Percentiles rank a stretch among this genome's conserved stretches.
These are phyloP conservation scores for Coregonus suidteri DNA, from an alignment of 2,797 vertebrate species.

Conservation along the genomic window DNA sequence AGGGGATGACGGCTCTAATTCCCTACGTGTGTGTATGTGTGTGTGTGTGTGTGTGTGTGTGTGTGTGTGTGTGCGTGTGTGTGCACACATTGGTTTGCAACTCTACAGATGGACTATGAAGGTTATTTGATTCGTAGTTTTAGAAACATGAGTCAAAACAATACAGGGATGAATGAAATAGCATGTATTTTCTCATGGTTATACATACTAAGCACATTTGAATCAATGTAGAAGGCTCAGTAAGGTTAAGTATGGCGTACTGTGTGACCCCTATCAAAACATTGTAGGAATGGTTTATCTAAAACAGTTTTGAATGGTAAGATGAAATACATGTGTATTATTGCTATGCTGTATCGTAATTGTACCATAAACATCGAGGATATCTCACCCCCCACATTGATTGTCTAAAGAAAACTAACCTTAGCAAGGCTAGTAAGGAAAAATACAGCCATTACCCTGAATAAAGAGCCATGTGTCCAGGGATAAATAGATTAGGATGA, in stretches of 20 bases:
- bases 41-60: slow-evolving; percentile 2
- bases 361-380: no score
- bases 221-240: not conserved
- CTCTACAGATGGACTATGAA: slow-evolving; percentile 46
- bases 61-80: not conserved
- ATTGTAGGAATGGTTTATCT: slow-evolving; percentile 3
- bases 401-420: not conserved
- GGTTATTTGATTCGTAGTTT: slow-evolving; percentile 67
- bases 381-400: no score
- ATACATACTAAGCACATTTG: not conserved
- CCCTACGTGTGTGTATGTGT: not conserved
- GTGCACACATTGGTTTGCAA: slow-evolving; percentile 9
- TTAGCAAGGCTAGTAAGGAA: slow-evolving; percentile 14
- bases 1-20: not conserved
- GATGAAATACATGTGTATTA: not conserved
- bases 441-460: slow-evolving; percentile 1
- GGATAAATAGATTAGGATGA: slow-evolving; percentile 27
- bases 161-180: slow-evolving; percentile 48
- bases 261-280: not conserved
- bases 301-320: not conserved
- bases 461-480: slow-evolving; percentile 20
- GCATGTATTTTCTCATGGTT: slow-evolving; percentile 17
- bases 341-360: not conserved
- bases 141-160: slow-evolving; percentile 36
- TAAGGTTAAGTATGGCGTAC: not conserved